phyloP scores from a whole-genome alignment of 2,113 vertebrate species.

The Emydura subglobosa region DNA sequence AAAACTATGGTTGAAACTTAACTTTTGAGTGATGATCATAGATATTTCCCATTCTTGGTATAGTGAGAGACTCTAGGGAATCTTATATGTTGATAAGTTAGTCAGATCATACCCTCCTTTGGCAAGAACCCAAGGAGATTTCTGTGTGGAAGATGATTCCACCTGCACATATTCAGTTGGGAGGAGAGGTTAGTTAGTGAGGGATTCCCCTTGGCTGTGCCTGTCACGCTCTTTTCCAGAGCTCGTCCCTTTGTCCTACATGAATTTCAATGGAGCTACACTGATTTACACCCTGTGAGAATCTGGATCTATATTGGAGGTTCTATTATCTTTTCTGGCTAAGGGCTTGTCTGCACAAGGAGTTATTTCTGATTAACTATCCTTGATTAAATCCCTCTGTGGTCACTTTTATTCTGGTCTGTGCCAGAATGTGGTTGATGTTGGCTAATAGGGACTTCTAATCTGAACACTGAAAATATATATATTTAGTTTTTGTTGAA shows the following conservation, averaged over 20 bases:
- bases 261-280: not conserved
- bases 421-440: not conserved
- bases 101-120: not conserved
- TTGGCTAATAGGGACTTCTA: not conserved
- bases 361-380: not conserved
- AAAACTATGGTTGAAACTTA: not conserved
- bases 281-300: not conserved
- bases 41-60: too few relatives aligned
- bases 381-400: not conserved
- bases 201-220: not conserved
- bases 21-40: not conserved
- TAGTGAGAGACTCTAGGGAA: not conserved
- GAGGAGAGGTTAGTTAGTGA: not conserved
- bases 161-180: not conserved
- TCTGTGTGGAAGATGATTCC: not conserved
- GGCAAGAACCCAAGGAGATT: not conserved
- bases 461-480: not conserved
- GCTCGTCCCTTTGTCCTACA: not conserved
- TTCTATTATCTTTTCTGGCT: not conserved
- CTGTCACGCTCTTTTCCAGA: not conserved
- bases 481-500: not conserved
- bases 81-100: not conserved
- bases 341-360: accelerated
- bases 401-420: not conserved
- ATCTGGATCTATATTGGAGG: not conserved